Percentiles rank a stretch among this genome's conserved stretches.
Conservation (phyloP, 1,140 invertebrate species). For the Uloborus diversus region DNA sequence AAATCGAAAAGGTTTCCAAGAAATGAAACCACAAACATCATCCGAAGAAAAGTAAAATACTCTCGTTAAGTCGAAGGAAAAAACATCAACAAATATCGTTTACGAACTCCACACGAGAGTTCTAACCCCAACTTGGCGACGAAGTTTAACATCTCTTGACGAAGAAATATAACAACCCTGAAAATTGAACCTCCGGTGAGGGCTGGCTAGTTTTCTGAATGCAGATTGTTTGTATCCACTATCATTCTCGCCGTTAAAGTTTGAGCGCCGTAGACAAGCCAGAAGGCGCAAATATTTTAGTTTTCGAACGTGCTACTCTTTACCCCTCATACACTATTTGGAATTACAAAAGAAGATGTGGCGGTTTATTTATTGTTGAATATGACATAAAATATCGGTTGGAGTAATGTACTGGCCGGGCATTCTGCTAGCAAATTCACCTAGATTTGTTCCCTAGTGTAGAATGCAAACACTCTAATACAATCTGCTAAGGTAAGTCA, state of each 20-base stretch:
- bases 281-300: background rate
- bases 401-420: slow-evolving; percentile 20
- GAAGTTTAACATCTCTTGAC: too few relatives aligned
- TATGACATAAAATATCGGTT: slow-evolving; percentile 23
- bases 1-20: too few relatives aligned
- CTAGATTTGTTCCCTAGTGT: slow-evolving; percentile 2
- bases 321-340: background rate
- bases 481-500: background rate
- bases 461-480: slow-evolving; percentile 25
- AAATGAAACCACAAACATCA: too few relatives aligned
- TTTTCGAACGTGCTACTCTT: slow-evolving; percentile 1
- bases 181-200: too few relatives aligned
- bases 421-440: slow-evolving; percentile 22
- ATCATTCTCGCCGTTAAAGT: slow-evolving; percentile 4
- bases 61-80: too few relatives aligned
- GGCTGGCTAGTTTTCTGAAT: background rate
- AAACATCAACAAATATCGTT: too few relatives aligned
- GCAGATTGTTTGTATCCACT: slow-evolving; percentile 9
- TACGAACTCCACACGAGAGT: too few relatives aligned
- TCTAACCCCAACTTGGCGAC: too few relatives aligned
- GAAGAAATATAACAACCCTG: too few relatives aligned
- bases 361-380: background rate
- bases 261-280: slow-evolving; percentile 1
- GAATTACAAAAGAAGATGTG: background rate
- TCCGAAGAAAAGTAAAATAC: too few relatives aligned